Evolutionary conservation across 2,888 invertebrate genomes (phyloP).

Genomic region (Rutpela maculata): DNA sequence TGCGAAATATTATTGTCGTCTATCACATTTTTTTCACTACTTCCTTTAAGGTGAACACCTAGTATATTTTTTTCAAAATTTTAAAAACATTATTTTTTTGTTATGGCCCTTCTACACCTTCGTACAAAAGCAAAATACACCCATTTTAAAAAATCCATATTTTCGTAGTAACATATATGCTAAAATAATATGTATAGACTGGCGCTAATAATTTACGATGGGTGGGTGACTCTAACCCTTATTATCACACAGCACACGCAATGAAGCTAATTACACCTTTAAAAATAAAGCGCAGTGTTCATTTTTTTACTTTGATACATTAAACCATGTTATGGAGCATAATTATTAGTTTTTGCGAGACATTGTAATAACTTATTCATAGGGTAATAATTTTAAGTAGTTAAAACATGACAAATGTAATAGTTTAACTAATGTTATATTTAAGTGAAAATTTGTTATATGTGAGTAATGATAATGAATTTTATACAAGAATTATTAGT

Average conservation of each 20-base stretch:
- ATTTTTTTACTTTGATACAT: constrained; percentile 17
- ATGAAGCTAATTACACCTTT: constrained; percentile 15
- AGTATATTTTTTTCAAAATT: too few species aligned
- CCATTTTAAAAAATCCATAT: background rate
- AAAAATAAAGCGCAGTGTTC: constrained; percentile 17
- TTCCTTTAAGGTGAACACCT: too few species aligned
- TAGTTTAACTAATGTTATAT: too few species aligned
- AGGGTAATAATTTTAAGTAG: background rate
- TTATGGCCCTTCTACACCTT: too few species aligned
- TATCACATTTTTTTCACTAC: too few species aligned
- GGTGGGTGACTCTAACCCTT: background rate
- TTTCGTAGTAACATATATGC: background rate
- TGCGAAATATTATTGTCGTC: too few species aligned
- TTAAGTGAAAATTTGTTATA: too few species aligned
- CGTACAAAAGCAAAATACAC: background rate
- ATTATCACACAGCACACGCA: constrained; percentile 16
- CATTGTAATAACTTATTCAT: constrained; percentile 16
- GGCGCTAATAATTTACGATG: constrained; percentile 1
- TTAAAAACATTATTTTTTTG: too few species aligned
- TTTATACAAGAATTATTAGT: too few species aligned
- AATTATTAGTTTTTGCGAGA: constrained; percentile 7
- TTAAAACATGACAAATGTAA: background rate
- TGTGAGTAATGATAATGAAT: too few species aligned
- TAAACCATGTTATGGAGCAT: background rate
- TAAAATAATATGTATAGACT: background rate